phyloP scores from a whole-genome alignment of 2,113 vertebrate species.

The Silurus glanis region DNA sequence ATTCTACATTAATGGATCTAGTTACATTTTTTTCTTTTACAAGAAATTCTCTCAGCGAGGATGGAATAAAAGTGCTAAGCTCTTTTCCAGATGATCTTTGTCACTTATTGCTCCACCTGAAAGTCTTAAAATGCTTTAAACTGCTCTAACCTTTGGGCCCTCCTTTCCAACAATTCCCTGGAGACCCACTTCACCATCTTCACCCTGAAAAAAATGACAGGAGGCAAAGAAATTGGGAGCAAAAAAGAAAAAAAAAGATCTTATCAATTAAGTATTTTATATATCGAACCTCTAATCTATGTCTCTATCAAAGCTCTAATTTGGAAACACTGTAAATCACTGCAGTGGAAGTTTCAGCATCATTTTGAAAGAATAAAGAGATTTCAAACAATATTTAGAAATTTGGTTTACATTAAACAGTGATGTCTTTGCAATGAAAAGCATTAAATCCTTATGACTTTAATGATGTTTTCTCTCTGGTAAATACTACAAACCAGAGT shows the following conservation, averaged over 20 bases:
- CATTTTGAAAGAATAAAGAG: not conserved
- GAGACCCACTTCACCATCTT: constrained; percentile 75
- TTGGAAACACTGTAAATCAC: not conserved
- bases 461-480: not conserved
- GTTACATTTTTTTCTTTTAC: not conserved
- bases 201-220: constrained; percentile 67
- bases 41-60: not conserved
- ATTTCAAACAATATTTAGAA: not conserved
- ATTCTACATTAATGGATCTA: not conserved
- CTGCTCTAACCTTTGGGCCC: constrained; percentile 75
- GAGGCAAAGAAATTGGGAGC: not conserved
- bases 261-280: not conserved
- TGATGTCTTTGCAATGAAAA: not conserved
- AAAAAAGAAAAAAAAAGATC: not conserved
- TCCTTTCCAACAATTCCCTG: constrained; percentile 70
- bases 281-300: not conserved
- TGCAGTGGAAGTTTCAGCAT: not conserved
- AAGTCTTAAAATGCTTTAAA: constrained; percentile 37
- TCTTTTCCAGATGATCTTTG: constrained; percentile 21
- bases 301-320: not conserved
- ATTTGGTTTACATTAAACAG: not conserved
- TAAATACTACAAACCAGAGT: not conserved
- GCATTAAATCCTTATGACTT: not conserved
- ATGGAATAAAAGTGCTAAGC: not conserved
- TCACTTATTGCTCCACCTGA: constrained; percentile 19